Percentiles rank a stretch among this genome's conserved stretches.
Evolutionary conservation across 2,797 vertebrate species (phyloP).

Genomic region (Pseudotriccus pelzelni): DNA sequence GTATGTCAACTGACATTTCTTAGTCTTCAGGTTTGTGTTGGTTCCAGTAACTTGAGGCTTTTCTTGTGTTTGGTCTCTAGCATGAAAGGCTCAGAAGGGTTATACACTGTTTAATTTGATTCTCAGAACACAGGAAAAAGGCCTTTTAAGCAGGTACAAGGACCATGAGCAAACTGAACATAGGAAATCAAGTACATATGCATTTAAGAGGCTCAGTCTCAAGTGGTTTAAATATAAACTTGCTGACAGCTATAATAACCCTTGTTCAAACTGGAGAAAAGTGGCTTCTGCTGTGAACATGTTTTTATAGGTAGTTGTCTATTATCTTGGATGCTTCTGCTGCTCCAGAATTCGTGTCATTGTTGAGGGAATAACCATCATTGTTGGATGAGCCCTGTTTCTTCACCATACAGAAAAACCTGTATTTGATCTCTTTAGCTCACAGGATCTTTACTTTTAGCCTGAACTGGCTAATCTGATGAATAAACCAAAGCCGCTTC

Average conservation of each 20-base stretch:
- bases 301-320: neutral
- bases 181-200: neutral
- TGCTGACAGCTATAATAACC: neutral
- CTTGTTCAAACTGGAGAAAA: neutral
- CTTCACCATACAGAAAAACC: neutral
- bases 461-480: neutral
- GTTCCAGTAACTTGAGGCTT: neutral
- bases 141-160: neutral
- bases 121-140: neutral
- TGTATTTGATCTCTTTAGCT: neutral
- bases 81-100: neutral
- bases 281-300: neutral
- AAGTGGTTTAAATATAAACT: neutral
- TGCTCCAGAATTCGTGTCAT: neutral
- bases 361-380: neutral
- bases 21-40: neutral
- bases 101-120: neutral
- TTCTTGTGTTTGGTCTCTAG: neutral
- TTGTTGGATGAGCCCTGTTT: fast-evolving
- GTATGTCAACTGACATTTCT: neutral
- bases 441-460: neutral
- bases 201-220: neutral
- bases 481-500: neutral
- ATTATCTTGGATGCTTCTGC: neutral
- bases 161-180: neutral